Percentiles rank a stretch among this genome's conserved stretches.
Conservation (phyloP, 1,140 invertebrate genomes). For the Achroia grisella region DNA sequence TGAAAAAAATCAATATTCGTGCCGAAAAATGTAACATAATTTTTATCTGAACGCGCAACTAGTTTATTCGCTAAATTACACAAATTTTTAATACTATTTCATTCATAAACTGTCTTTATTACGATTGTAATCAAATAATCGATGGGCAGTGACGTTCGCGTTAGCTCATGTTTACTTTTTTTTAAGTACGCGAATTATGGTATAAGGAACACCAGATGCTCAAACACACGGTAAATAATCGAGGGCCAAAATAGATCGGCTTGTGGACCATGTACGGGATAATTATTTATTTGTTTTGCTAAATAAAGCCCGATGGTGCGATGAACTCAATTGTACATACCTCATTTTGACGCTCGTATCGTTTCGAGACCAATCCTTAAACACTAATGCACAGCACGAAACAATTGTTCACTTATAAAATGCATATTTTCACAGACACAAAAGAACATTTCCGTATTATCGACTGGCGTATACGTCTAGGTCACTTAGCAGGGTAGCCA, state of each 20-base stretch:
- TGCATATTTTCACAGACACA: slow-evolving; percentile 66
- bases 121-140: slow-evolving; percentile 46
- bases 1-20: slow-evolving; percentile 25
- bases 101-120: slow-evolving; percentile 55
- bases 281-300: slow-evolving; percentile 67
- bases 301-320: slow-evolving; percentile 48
- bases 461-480: slow-evolving; percentile 42
- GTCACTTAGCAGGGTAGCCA: slow-evolving; percentile 50
- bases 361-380: slow-evolving; percentile 66
- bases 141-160: slow-evolving; percentile 40
- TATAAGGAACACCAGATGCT: slow-evolving; percentile 34
- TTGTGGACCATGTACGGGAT: slow-evolving; percentile 25
- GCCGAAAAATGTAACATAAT: slow-evolving; percentile 3
- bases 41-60: slow-evolving; percentile 16
- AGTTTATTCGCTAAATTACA: slow-evolving; percentile 6
- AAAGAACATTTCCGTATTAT: slow-evolving; percentile 53
- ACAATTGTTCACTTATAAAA: slow-evolving; percentile 70
- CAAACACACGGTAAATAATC: slow-evolving; percentile 37
- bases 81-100: slow-evolving; percentile 26
- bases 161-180: slow-evolving; percentile 49
- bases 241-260: slow-evolving; percentile 46
- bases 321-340: slow-evolving; percentile 59
- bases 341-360: slow-evolving; percentile 65
- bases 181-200: slow-evolving; percentile 32
- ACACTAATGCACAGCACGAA: slow-evolving; percentile 66